Evolutionary conservation across 2,113 vertebrate genomes (phyloP).

Genomic region (Pluvialis apricaria): DNA sequence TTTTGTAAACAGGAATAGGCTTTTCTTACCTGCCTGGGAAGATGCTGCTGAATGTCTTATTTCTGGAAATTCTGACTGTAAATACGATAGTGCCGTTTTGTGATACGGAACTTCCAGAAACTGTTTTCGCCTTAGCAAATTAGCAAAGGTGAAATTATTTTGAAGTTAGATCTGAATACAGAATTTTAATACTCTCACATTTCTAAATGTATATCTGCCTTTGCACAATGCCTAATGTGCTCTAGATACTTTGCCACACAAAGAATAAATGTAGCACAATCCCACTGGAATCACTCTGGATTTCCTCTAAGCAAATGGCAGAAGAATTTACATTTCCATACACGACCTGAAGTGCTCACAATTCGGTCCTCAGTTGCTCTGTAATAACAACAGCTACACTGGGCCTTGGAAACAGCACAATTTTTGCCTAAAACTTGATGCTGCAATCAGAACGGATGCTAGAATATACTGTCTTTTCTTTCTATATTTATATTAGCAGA

Average conservation of each 20-base stretch:
- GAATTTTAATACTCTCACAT: not conserved
- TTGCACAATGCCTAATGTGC: not conserved
- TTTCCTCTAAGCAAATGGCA: not conserved
- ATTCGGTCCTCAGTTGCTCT: not conserved
- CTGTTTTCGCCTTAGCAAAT: not conserved
- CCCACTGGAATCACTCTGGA: not conserved
- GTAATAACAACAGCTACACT: not conserved
- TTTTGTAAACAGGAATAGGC: conserved; percentile 5
- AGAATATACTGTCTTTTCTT: not conserved
- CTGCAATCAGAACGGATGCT: not conserved
- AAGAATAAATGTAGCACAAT: not conserved
- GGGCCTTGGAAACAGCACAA: not conserved
- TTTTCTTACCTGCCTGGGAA: conserved; percentile 24
- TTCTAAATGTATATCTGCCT: not conserved
- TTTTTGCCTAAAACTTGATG: not conserved
- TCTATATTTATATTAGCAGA: not conserved
- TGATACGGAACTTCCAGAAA: not conserved
- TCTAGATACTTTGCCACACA: not conserved
- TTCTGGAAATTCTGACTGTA: not conserved
- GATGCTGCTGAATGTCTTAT: not conserved
- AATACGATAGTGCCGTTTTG: not conserved
- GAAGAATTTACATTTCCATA: not conserved
- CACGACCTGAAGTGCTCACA: not conserved
- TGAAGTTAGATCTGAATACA: not conserved
- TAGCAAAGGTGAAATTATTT: not conserved